Evolutionary conservation across 2,888 invertebrate genomes (phyloP).

Genomic region (Polymixis lichenea): DNA sequence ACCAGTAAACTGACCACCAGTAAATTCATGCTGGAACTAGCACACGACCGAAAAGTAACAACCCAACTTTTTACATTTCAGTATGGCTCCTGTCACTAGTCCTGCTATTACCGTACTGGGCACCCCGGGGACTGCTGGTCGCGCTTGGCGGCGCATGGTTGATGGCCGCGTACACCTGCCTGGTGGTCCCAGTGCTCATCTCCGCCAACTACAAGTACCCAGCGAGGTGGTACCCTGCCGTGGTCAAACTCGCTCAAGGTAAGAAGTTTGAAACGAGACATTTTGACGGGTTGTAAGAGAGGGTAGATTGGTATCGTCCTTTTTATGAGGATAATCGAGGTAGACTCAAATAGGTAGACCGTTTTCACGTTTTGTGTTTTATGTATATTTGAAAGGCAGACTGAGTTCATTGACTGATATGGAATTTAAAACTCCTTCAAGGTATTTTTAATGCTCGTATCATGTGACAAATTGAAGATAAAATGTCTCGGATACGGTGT

Average conservation of each 20-base stretch:
- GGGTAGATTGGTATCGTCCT: not conserved
- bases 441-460: not conserved
- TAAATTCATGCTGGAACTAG: too few species aligned
- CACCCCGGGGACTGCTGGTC: slow-evolving; percentile 91
- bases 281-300: not conserved
- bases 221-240: slow-evolving; percentile 91
- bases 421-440: not conserved
- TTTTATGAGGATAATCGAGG: not conserved
- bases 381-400: not conserved
- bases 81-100: slow-evolving; percentile 93
- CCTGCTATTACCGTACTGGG: slow-evolving; percentile 92
- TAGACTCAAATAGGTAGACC: not conserved
- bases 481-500: not conserved
- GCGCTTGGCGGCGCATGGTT: slow-evolving; percentile 91
- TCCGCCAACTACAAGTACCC: slow-evolving; percentile 93
- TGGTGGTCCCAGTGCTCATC: slow-evolving; percentile 92
- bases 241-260: slow-evolving; percentile 91
- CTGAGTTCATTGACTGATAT: slow-evolving; percentile 6
- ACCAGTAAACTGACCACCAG: too few species aligned
- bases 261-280: slow-evolving; percentile 61
- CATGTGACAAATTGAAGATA: slow-evolving; percentile 1
- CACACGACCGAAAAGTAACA: not conserved
- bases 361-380: not conserved
- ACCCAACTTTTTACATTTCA: slow-evolving; percentile 78
- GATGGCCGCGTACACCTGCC: slow-evolving; percentile 92